Evolutionary conservation across 1,140 invertebrate genomes (phyloP).

Genomic region (Hermetia illucens): DNA sequence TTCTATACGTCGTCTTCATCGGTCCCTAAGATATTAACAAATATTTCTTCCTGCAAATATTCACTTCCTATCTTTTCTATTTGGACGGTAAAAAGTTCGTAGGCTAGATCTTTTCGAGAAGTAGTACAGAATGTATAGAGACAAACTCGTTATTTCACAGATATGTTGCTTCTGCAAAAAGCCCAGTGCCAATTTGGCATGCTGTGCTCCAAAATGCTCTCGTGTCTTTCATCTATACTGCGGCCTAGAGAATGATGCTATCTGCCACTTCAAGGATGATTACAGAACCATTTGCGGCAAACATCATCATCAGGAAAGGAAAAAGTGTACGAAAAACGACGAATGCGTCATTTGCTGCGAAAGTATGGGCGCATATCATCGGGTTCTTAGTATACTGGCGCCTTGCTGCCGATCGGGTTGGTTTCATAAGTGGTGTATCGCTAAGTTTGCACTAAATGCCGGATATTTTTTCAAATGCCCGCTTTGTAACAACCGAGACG

Average conservation of each 20-base stretch:
- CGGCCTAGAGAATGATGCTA: conserved; percentile 35
- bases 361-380: background rate
- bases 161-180: conserved; percentile 43
- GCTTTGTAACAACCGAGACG: conserved; percentile 45
- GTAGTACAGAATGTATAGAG: no score
- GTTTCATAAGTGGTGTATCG: conserved; percentile 36
- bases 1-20: no score
- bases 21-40: no score
- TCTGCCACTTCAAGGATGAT: conserved; percentile 40
- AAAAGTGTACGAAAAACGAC: conserved; percentile 1
- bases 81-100: no score
- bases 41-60: no score
- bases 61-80: no score
- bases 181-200: conserved; percentile 42
- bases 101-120: no score
- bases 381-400: conserved; percentile 20
- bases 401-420: conserved; percentile 36
- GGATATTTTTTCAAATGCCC: conserved; percentile 57
- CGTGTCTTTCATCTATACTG: conserved; percentile 47
- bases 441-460: conserved; percentile 34
- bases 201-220: conserved; percentile 37
- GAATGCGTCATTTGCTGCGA: conserved; percentile 10
- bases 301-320: conserved; percentile 5
- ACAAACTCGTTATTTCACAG: conserved; percentile 34
- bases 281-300: conserved; percentile 36